phyloP scores from a whole-genome alignment of 2,797 vertebrate genomes.

The Pelobates cultripes region DNA sequence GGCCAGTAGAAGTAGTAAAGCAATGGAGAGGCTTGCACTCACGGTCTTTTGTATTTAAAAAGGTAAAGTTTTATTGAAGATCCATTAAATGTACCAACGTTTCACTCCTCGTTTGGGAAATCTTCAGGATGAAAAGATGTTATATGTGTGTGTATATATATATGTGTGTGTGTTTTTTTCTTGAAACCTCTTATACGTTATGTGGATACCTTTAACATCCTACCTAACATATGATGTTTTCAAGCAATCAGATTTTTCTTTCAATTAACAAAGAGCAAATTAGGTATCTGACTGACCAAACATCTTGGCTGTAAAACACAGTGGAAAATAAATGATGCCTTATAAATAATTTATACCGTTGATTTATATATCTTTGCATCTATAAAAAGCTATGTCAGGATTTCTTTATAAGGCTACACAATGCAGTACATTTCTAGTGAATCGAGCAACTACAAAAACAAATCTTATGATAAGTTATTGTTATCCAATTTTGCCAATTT shows the following conservation, averaged over 20 bases:
- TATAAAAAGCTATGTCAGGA: neutral
- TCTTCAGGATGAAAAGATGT: too few species aligned
- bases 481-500: neutral
- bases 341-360: neutral
- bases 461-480: neutral
- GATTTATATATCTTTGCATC: neutral
- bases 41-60: too few species aligned
- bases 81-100: too few species aligned
- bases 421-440: neutral
- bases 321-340: neutral
- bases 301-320: neutral
- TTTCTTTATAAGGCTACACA: too few species aligned
- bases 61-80: too few species aligned
- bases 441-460: neutral
- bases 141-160: too few species aligned
- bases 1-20: too few species aligned
- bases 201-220: too few species aligned
- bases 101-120: too few species aligned
- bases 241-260: neutral
- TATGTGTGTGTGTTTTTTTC: too few species aligned
- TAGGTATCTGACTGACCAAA: neutral
- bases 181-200: too few species aligned
- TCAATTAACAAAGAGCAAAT: constrained; percentile 4
- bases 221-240: neutral
- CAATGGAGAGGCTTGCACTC: too few species aligned